Percentiles rank a stretch among this genome's conserved stretches.
These are phyloP conservation scores for Ostrea edulis DNA, from an alignment of 1,140 invertebrate genomes.

Conservation along the genomic window DNA sequence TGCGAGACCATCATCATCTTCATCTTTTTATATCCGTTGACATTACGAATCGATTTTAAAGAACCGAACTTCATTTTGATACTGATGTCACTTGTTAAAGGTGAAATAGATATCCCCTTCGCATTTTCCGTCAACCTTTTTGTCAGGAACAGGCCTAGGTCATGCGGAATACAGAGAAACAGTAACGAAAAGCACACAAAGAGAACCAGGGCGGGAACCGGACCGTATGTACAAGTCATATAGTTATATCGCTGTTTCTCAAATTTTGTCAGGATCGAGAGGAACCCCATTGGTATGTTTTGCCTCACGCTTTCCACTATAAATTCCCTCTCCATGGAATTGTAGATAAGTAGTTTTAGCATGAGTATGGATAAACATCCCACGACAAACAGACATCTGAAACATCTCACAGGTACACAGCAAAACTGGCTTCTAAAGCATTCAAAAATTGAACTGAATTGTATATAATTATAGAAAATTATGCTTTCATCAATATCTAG, in stretches of 20 bases:
- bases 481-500: neutral
- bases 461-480: conserved; percentile 18
- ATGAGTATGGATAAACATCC: conserved; percentile 36
- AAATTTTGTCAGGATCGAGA: conserved; percentile 47
- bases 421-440: conserved; percentile 17
- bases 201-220: neutral
- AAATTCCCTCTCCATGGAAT: conserved; percentile 12
- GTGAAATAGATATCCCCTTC: conserved; percentile 13
- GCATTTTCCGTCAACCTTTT: conserved; percentile 20
- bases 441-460: conserved; percentile 11
- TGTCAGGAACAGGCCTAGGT: neutral
- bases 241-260: conserved; percentile 7
- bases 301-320: conserved; percentile 52
- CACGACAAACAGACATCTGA: neutral
- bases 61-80: conserved; percentile 32
- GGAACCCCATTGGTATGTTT: conserved; percentile 51
- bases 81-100: conserved; percentile 45
- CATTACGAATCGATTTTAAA: neutral
- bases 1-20: conserved; percentile 44
- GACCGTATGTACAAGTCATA: neutral
- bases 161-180: neutral
- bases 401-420: neutral
- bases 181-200: neutral
- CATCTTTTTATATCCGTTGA: conserved; percentile 44
- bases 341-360: conserved; percentile 43